These are phyloP conservation scores for Celastrina argiolus DNA, from an alignment of 2,888 invertebrate genomes.

Conservation along the genomic window DNA sequence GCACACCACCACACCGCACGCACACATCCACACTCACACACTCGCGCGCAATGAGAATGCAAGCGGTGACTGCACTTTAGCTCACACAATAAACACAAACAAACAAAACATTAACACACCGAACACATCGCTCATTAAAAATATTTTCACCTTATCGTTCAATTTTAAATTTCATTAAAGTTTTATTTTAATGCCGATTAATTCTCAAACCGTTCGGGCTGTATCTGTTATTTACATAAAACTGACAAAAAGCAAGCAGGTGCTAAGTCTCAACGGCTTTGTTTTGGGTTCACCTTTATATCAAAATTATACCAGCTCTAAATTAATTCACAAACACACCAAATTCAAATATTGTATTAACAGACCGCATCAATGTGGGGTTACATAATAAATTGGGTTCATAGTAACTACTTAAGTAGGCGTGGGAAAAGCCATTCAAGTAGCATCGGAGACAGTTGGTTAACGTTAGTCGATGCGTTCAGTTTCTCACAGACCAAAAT, in stretches of 20 bases:
- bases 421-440: conserved; percentile 70
- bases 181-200: conserved; percentile 14
- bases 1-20: conserved; percentile 44
- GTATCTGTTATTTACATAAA: conserved; percentile 20
- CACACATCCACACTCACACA: conserved; percentile 40
- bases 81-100: conserved; percentile 76
- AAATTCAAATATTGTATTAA: conserved; percentile 37
- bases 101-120: conserved; percentile 70
- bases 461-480: neutral
- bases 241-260: conserved; percentile 56
- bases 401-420: conserved; percentile 42
- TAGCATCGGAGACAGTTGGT: conserved; percentile 36
- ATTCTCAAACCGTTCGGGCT: conserved; percentile 3
- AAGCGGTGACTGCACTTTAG: conserved; percentile 77
- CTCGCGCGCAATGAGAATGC: conserved; percentile 63
- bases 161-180: conserved; percentile 21
- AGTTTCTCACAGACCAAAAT: neutral
- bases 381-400: conserved; percentile 10
- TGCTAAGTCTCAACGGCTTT: conserved; percentile 68
- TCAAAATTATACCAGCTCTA: conserved; percentile 54
- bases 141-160: conserved; percentile 30
- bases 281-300: conserved; percentile 74
- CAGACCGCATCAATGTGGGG: neutral
- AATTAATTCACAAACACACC: conserved; percentile 42
- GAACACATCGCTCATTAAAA: conserved; percentile 50